Evolutionary conservation across 2,888 invertebrate genomes (phyloP).

Genomic region (Cremastinae sp.): DNA sequence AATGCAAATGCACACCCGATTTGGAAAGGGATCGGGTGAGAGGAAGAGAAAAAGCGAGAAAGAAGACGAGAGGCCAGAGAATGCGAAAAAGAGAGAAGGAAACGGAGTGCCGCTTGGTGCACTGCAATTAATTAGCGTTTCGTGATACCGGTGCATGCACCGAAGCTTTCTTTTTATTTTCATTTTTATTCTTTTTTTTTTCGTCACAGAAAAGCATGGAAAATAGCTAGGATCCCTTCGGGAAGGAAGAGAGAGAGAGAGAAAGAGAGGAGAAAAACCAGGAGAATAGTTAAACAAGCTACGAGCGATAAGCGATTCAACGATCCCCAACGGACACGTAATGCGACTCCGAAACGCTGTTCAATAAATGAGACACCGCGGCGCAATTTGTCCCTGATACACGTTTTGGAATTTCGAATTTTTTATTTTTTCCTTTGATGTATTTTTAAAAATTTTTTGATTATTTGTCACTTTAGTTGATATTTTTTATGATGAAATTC

Average conservation of each 20-base stretch:
- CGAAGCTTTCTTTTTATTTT: slow-evolving; percentile 67
- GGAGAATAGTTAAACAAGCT: slow-evolving; percentile 55
- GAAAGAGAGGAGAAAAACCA: slow-evolving; percentile 47
- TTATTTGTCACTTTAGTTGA: not conserved
- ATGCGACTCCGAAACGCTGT: slow-evolving; percentile 58
- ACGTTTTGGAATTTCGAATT: slow-evolving; percentile 11
- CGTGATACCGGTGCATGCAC: slow-evolving; percentile 76
- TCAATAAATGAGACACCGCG: slow-evolving; percentile 55
- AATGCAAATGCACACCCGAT: slow-evolving; percentile 72
- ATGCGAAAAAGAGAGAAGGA: slow-evolving; percentile 49
- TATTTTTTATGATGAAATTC: no score
- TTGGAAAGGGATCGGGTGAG: not conserved
- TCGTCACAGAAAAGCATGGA: slow-evolving; percentile 24
- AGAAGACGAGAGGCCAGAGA: slow-evolving; percentile 47
- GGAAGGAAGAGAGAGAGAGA: not conserved
- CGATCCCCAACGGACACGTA: slow-evolving; percentile 65
- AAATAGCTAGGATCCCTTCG: slow-evolving; percentile 1
- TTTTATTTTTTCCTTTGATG: not conserved
- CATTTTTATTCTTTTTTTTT: slow-evolving; percentile 26
- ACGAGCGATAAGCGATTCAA: slow-evolving; percentile 72
- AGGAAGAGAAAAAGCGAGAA: slow-evolving; percentile 48
- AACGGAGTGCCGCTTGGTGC: slow-evolving; percentile 69
- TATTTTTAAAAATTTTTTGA: no score
- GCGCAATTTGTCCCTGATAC: slow-evolving; percentile 29
- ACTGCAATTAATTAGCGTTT: slow-evolving; percentile 78